Conservation (phyloP, 2,113 vertebrate species). For the Macquaria australasica region DNA sequence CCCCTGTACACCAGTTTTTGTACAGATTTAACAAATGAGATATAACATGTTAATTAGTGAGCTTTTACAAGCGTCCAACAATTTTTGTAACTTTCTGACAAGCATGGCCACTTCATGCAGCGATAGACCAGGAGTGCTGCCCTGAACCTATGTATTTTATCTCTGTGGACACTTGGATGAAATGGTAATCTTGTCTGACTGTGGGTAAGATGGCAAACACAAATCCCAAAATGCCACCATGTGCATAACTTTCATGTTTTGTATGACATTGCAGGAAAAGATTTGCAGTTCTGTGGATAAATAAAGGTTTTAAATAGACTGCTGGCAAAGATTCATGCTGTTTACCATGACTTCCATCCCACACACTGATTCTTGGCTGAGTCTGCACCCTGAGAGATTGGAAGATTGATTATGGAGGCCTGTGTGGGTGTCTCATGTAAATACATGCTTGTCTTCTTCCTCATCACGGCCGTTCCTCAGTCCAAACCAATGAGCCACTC, state of each 20-base stretch:
- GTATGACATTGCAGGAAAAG: slow-evolving; percentile 59
- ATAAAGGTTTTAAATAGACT: slow-evolving; percentile 68
- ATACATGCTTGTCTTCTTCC: slow-evolving; percentile 68
- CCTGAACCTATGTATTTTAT: background rate
- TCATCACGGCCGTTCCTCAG: slow-evolving; percentile 56
- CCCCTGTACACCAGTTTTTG: too few relatives aligned
- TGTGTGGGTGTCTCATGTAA: slow-evolving; percentile 75
- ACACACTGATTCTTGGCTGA: slow-evolving; percentile 71
- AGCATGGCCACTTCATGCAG: too few relatives aligned
- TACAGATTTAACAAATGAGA: too few relatives aligned
- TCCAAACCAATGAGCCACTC: slow-evolving; percentile 63
- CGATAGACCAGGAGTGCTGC: too few relatives aligned
- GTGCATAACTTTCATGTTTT: slow-evolving; percentile 50
- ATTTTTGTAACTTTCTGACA: too few relatives aligned
- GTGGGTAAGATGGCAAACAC: slow-evolving; percentile 42
- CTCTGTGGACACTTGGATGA: slow-evolving; percentile 26
- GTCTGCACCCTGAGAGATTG: slow-evolving; percentile 68
- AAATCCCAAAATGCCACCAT: slow-evolving; percentile 42
- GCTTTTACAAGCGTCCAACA: too few relatives aligned
- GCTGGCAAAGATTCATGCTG: slow-evolving; percentile 63
- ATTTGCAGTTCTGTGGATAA: slow-evolving; percentile 63
- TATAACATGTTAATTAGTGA: too few relatives aligned
- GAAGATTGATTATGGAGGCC: slow-evolving; percentile 74
- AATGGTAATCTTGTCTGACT: slow-evolving; percentile 42
- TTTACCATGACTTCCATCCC: slow-evolving; percentile 74